Evolutionary conservation across 30 jellyfish, hydroid and myxozoan species (phyloP), one percentile per base, ranked within the genome.

Genomic region (Aurelia aurita): DNA sequence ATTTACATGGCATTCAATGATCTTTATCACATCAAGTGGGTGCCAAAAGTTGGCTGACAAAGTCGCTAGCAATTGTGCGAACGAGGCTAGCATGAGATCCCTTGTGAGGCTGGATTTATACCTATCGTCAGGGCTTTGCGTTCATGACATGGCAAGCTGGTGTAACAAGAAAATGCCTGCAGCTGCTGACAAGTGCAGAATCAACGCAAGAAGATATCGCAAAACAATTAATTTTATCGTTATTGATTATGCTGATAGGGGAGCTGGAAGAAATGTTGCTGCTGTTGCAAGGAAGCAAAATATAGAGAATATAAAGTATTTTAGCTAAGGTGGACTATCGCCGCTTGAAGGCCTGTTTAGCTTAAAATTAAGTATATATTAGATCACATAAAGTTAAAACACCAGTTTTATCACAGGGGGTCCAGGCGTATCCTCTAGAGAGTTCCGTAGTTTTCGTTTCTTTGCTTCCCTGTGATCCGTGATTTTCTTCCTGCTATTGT

Each of bases 81-180:
- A 26, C 11, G 93, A 83, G 82, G 96, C 97, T 15, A 35, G 63
- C 12, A 53, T 34, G 2, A 66, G 25, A 31, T 43, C 69, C 9
- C 84, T 90, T 25, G 85, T 90, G 6, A 90, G 97, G 53, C 87
- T 83, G 39, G 97, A 90, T 76, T 58, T 83, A 58, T 90, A 83
- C 28, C 70, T 90, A 44, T 19, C 96, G 3, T 83, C 70, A 43
- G 97, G 97, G n/a, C 74, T 90, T n/a, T 90, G 97, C 55, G 54
- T 67, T 19, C 53, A 66, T 34, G 91, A 90, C 60, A 75, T 90
- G 43, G 97, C 97, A 2, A 27, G 77, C 27, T 51, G 65, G 61
- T 84, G 95, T 55, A 84, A 84, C 64, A 60, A 46, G 35, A 22
- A 32, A 31, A 65, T 78, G 16, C 39, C 53, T 19, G 49, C 53